Percentiles rank a stretch among this genome's conserved stretches.
Conservation (phyloP, 2,113 vertebrate genomes). For the Solea senegalensis region DNA sequence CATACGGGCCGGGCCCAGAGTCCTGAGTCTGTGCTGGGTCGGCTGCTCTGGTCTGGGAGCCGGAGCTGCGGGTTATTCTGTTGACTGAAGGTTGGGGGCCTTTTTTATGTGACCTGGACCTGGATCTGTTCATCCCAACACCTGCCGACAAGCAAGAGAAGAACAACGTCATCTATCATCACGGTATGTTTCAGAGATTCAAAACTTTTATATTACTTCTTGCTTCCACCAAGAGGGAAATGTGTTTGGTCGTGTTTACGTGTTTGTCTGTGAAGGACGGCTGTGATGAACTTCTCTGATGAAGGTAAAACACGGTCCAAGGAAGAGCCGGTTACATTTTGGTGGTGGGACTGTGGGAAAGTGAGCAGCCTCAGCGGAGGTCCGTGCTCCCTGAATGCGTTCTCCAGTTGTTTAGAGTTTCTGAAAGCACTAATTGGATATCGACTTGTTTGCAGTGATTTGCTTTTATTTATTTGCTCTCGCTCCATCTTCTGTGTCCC, state of each 20-base stretch:
- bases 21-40: slow-evolving; percentile 32
- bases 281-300: too few species aligned
- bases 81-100: slow-evolving; percentile 33
- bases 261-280: too few species aligned
- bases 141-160: slow-evolving; percentile 31
- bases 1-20: slow-evolving; percentile 24
- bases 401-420: not conserved
- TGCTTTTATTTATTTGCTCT: slow-evolving; percentile 12
- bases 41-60: slow-evolving; percentile 41
- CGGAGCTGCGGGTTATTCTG: slow-evolving; percentile 73
- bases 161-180: not conserved
- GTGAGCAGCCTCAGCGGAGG: too few species aligned
- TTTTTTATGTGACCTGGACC: slow-evolving; percentile 61
- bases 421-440: slow-evolving; percentile 2
- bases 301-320: too few species aligned
- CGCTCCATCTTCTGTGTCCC: slow-evolving; percentile 76
- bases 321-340: too few species aligned
- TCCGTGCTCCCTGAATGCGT: too few species aligned
- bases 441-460: slow-evolving; percentile 29
- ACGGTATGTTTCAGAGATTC: too few species aligned
- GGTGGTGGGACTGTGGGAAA: too few species aligned
- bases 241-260: too few species aligned
- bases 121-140: slow-evolving; percentile 75
- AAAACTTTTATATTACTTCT: too few species aligned
- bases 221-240: too few species aligned